These are phyloP conservation scores for Stenotaenia linearis DNA, from an alignment of 2,888 invertebrate genomes.

Conservation along the genomic window DNA sequence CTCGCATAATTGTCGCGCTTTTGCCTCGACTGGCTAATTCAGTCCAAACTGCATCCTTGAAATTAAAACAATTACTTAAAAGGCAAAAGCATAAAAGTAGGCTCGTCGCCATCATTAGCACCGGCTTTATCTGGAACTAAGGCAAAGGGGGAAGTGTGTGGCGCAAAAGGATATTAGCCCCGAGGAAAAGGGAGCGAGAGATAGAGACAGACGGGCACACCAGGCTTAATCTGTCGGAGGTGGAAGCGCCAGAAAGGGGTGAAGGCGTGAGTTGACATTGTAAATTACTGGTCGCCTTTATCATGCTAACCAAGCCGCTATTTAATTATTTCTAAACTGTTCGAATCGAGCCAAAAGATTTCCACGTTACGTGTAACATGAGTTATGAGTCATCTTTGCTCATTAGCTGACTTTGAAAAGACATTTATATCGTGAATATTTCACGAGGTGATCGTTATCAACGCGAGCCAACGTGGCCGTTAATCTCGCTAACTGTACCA, in stretches of 20 bases:
- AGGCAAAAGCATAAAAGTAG: conserved; percentile 26
- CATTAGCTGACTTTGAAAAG: conserved; percentile 16
- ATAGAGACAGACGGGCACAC: background rate
- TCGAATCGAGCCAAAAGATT: conserved; percentile 28
- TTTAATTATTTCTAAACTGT: conserved; percentile 27
- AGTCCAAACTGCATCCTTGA: conserved; percentile 3
- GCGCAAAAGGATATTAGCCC: conserved; percentile 4
- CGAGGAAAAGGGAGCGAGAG: background rate
- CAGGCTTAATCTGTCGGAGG: conserved; percentile 7
- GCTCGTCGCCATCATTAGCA: conserved; percentile 26
- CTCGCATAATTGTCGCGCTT: background rate
- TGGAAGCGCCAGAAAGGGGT: background rate
- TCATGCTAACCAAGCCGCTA: conserved; percentile 26
- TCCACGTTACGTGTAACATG: background rate
- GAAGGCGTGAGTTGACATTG: conserved; percentile 26
- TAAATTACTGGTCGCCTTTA: conserved; percentile 31
- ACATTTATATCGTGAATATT: conserved; percentile 21
- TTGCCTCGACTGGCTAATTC: conserved; percentile 13
- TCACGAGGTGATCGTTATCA: conserved; percentile 9
- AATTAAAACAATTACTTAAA: conserved; percentile 26
- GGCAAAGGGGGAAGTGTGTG: background rate
- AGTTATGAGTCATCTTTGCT: conserved; percentile 23
- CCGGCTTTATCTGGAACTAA: conserved; percentile 6
- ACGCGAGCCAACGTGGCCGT: background rate
- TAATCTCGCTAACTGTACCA: background rate